A percentile compares a stretch with the other conserved stretches of the same genome.
These are phyloP conservation scores for Ormyrus pomaceus DNA, from an alignment of 2,888 invertebrate genomes.

Conservation along the genomic window DNA sequence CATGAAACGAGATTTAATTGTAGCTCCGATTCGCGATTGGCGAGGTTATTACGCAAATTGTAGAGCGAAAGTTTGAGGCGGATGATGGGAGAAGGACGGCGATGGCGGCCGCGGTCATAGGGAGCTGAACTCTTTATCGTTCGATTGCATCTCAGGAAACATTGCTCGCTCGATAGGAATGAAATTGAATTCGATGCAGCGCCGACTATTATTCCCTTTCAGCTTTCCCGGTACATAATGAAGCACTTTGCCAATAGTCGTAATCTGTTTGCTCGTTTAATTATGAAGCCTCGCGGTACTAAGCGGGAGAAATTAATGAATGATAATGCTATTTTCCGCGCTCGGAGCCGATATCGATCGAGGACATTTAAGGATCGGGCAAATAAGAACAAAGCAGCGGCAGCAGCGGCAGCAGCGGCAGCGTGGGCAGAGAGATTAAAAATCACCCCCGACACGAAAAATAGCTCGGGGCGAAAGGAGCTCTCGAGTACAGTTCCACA, in stretches of 20 bases:
- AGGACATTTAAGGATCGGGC: slow-evolving; percentile 45
- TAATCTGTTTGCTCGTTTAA: slow-evolving; percentile 55
- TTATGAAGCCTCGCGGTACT: slow-evolving; percentile 29
- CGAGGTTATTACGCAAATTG: no score
- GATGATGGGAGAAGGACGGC: no score
- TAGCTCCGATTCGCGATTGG: no score
- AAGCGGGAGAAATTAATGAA: slow-evolving; percentile 52
- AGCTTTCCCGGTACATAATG: slow-evolving; percentile 37
- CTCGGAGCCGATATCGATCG: slow-evolving; percentile 37
- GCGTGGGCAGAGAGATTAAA: slow-evolving; percentile 50
- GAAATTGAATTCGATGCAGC: slow-evolving; percentile 49
- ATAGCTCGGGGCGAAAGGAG: slow-evolving; percentile 53
- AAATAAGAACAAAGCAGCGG: slow-evolving; percentile 37
- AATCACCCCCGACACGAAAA: slow-evolving; percentile 50
- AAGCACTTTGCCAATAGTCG: slow-evolving; percentile 53
- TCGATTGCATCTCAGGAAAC: slow-evolving; percentile 30
- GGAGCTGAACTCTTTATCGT: slow-evolving; percentile 8
- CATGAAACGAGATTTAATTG: no score
- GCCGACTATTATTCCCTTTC: slow-evolving; percentile 45
- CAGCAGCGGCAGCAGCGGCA: not conserved
- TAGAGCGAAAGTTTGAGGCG: no score
- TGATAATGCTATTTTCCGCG: slow-evolving; percentile 54
- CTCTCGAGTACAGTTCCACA: slow-evolving; percentile 70
- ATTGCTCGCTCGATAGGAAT: slow-evolving; percentile 30
- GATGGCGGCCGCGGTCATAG: no score